These are phyloP conservation scores for Sebastes minor DNA, from an alignment of 2,797 vertebrate genomes.

Conservation along the genomic window DNA sequence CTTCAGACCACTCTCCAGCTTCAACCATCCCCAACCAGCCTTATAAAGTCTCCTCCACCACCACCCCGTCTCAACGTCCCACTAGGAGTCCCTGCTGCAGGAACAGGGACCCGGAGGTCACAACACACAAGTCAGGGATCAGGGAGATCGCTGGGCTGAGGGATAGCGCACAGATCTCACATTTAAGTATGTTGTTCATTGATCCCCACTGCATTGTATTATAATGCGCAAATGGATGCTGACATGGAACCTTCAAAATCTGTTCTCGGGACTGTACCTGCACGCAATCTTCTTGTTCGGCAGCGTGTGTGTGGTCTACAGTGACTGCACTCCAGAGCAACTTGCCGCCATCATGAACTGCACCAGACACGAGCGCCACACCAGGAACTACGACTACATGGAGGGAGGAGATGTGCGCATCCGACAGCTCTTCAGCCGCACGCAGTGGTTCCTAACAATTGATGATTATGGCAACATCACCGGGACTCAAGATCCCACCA, in stretches of 20 bases:
- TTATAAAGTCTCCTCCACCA: conserved; percentile 7
- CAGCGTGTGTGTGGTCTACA: conserved; percentile 90
- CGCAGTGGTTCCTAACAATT: conserved; percentile 97
- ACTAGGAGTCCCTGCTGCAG: conserved; percentile 28
- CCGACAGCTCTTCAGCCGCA: conserved; percentile 96
- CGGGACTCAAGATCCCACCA: conserved; percentile 94
- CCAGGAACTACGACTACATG: conserved; percentile 99
- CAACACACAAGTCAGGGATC: conserved; percentile 78
- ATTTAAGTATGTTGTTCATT: conserved; percentile 96
- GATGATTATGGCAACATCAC: conserved; percentile 94
- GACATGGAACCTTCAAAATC: conserved; percentile 96
- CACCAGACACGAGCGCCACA: conserved; percentile 94
- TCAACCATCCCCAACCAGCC: conserved; percentile 41
- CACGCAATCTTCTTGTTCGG: conserved; percentile 92
- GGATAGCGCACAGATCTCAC: conserved; percentile 79
- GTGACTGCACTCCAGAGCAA: conserved; percentile 95
- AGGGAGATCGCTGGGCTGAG: conserved; percentile 70
- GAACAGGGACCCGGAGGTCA: conserved; percentile 79
- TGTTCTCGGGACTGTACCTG: conserved; percentile 95
- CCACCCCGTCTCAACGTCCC: background rate
- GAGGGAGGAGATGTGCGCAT: conserved; percentile 98
- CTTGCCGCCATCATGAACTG: conserved; percentile 95
- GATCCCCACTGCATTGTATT: conserved; percentile 92
- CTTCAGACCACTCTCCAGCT: conserved; percentile 67
- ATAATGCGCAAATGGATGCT: conserved; percentile 99